A percentile compares a stretch with the other conserved stretches of the same genome.
Conservation (phyloP, 2,113 vertebrate species). For the Heptranchias perlo region DNA sequence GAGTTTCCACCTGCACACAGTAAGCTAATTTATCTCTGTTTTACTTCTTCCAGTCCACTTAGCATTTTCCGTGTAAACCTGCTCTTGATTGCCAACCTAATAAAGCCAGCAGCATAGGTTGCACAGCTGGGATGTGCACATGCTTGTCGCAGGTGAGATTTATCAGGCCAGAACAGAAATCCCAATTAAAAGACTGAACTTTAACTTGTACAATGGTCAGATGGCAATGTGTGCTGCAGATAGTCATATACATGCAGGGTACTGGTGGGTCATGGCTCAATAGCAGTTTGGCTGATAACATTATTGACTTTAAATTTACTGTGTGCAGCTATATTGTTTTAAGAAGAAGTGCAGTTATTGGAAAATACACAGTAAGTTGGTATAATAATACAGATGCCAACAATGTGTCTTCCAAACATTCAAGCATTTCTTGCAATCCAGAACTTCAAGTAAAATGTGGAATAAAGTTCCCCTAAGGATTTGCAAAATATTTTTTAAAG, state of each 20-base stretch:
- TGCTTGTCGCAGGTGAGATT: neutral
- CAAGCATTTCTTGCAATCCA: neutral
- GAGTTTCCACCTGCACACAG: neutral
- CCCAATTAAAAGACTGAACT: constrained; percentile 23
- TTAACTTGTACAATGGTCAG: neutral
- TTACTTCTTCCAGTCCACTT: neutral
- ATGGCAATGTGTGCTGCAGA: neutral
- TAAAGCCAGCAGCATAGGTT: neutral
- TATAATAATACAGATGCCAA: neutral
- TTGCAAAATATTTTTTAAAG: neutral
- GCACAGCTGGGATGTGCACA: neutral
- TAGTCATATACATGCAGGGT: constrained; percentile 1
- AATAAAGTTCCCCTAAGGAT: neutral
- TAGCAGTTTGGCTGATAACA: neutral
- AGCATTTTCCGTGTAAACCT: neutral
- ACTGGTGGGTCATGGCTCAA: neutral
- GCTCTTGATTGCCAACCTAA: neutral
- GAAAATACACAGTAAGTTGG: neutral
- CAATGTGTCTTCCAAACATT: neutral
- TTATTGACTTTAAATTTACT: neutral
- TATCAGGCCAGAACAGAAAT: neutral
- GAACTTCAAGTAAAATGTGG: neutral
- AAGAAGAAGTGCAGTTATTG: neutral
- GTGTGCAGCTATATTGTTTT: neutral
- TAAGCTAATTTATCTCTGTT: neutral